Base-by-base conservation (phyloP, 2,797 vertebrate genomes). In the Microctenopoma steveboyesi region DNA sequence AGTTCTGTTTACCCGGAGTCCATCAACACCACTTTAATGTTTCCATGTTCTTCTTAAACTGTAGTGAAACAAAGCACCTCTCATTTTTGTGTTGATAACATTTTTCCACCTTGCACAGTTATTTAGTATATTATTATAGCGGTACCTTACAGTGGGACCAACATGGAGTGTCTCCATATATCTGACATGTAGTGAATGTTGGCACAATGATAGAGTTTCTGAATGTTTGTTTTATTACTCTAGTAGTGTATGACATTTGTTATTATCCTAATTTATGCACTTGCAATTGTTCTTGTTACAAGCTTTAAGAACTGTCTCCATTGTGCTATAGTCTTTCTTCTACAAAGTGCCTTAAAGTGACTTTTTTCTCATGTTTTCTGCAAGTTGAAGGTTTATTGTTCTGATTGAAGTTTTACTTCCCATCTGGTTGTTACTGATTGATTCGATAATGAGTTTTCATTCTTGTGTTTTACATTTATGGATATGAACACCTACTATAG, bases 281-380 rank as follows among this genome's bases (percentile, higher is more conserved):
- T 35, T 18, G 47, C 18, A 62, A 35, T 47, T 25, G 18, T 22
- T 71, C 14, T 50, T 56, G 11, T 64, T 30, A 45, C 14, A 22
- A 30, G 43, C 30, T 53, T 16, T 56, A 54, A 54, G 16, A 78
- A 49, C 39, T 15, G n/a, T 49, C 46, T 67, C 39, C 30, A 8
- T 78, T 15, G 25, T 56, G 35, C 48, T 33, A 12, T n/a, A 47
- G 8, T 55, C 30, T 35, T 27, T 69, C 18, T 76, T 42, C 58
- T 55, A 15, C 18, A 33, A 72, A 79, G 72, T 82, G 83, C 77
- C 80, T 88, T 65, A 57, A 22, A 54, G 11, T 48, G 14, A n/a
- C 10, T 37, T 11, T 4, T 47, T 54, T 27, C 59, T 48, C 8
- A n/a, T 11, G 10, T 68, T 52, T 74, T 14, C 27, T 49, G 30